Base-by-base conservation (phyloP, 1,140 invertebrate genomes). In the Drosophila lacteicornis region DNA sequence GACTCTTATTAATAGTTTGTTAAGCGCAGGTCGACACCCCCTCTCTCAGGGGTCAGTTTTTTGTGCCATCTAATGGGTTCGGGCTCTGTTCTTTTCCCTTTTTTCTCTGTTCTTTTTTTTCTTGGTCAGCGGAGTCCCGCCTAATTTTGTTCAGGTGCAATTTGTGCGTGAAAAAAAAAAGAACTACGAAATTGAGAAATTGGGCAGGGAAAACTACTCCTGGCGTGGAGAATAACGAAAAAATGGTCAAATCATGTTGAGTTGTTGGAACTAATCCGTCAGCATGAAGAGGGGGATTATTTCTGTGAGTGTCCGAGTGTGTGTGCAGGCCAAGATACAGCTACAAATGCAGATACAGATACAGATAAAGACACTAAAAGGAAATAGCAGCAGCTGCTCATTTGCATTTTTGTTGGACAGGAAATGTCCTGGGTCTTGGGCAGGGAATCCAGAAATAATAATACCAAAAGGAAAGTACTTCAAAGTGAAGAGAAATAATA, bases 131-230 rank as follows among this genome's bases (percentile, higher is more conserved):
- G 33, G 45, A 40, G 60, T 57, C 70, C 57, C 56, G 50, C 86
- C 85, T 90, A 90, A 90, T 90, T 90, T 90, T 85, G 75, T 90
- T 90, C 85, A 90, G 85, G 85, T 90, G 85, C 85, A 90, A 90
- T 90, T 90, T 90, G 85, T 90, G 76, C 84, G 84, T 87, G 84
- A 87, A 87, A 36, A 47, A 51, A 51, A 36, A 33, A 59, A 58
- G 43, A 71, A 30, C 61, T 33, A 40, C n/a, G 9, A 61, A 33
- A 46, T 30, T 70, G 45, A 27, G 55, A 63, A 50, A 57, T 70
- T 56, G 22, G 57, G 9, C 36, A 67, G 46, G 60, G 38, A 63
- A 63, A 15, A 53, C 13, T 47, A 53, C 59, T 50, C 11, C 43
- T 30, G 45, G 12, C 27, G 11, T 17, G 50, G 38, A 67, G 49